Evolutionary conservation across 2,888 invertebrate genomes (phyloP), one percentile per base, ranked within the genome.

Genomic region (Euplexia lucipara): DNA sequence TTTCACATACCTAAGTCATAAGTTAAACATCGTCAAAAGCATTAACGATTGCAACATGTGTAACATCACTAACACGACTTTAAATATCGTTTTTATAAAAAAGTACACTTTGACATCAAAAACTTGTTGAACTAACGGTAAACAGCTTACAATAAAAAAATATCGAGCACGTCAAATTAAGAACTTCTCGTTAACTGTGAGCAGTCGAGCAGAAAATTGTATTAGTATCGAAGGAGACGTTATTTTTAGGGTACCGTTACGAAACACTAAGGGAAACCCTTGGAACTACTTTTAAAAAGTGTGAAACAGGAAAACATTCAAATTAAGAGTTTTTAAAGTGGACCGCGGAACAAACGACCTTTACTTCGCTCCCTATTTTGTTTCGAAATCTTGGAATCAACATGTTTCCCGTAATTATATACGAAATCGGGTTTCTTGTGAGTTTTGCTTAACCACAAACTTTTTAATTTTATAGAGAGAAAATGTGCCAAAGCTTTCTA

Each of bases 141-240:
- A 58, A 76, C 48, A 76, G 52, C 35, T 48, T 67, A 79, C 81
- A 79, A 84, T 86, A 83, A 86, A 87, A 86, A 86, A 75, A 85
- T 81, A 87, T 87, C 79, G 85, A 85, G 83, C 82, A 84, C 80
- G 81, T 78, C 86, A 84, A 87, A 88, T 87, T 86, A 88, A 87
- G 78, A 79, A 81, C 80, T 83, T 81, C 87, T 90, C 88, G 89
- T 90, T 90, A 90, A 88, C 86, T 84, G 82, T 59, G 81, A 75
- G 83, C 90, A 86, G 84, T 89, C 85, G 81, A 58, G 86, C 83
- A 80, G 87, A 85, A 89, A 90, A 90, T 89, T 86, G 88, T 85
- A 87, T 90, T 88, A 90, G 88, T 87, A 84, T 86, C 85, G 83
- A 82, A 87, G 85, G 80, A 86, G 81, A 79, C 78, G 71, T 70